Evolutionary conservation across 2,888 invertebrate species (phyloP), one percentile per base, ranked within the genome.

Genomic region (Spodoptera exigua): DNA sequence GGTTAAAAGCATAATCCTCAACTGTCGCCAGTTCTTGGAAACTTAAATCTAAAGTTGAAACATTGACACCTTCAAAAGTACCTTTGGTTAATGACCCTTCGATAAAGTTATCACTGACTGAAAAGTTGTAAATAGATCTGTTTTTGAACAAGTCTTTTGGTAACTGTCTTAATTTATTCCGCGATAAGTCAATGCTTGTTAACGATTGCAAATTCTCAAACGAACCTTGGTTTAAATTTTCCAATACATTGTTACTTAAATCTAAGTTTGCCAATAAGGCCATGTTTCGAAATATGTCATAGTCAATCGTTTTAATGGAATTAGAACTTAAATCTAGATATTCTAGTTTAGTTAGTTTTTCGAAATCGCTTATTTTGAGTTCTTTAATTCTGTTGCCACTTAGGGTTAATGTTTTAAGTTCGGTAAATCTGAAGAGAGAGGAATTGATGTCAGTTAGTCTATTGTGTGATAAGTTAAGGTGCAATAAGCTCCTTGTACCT

Each of bases 1-100:
- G 87, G 27, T 75, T 61, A 63, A 92, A 91, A 9, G 89, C 84
- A 58, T 78, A 87, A 62, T 91, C 85, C 61, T 84, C 84, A 39
- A 92, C 63, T 35, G 75, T 65, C 12, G 76, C 75, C 3, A 92
- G 35, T 34, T 68, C 53, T 70, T 91, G 91, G 45, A 78, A 64
- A 49, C 85, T 85, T 39, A 92, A 70, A 74, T 88, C 83, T 53
- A 92, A 58, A 21, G 71, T 61, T 17, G 52, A 61, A 3, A 87
- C 78, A 39, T 60, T 63, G 12, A 92, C 62, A 2, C 91, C 91
- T 48, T 88, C 84, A 74, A 92, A 90, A 37, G 62, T 83, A 3
- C 89, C 90, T 71, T 71, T 84, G 10, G 59, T 51, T 12, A 92
- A 43, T 14, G 81, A 37, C 14, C 89, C 89, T 69, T 83, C 74